A percentile compares a stretch with the other conserved stretches of the same genome.
phyloP scores from a whole-genome alignment of 2,888 invertebrate species.

The Iselma pallidipennis region DNA sequence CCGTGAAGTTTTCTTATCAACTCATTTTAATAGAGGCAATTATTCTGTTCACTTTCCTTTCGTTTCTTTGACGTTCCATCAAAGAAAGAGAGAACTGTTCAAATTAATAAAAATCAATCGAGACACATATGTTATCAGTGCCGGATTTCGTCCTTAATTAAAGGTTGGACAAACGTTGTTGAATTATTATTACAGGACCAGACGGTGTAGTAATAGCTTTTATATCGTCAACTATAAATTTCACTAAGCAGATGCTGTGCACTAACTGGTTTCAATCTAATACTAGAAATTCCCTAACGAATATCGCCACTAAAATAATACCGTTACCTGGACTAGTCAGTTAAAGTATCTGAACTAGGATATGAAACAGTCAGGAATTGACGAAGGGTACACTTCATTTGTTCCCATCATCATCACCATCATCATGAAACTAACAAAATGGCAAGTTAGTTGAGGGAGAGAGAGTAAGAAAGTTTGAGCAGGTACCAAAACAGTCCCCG shows the following conservation, averaged over 20 bases:
- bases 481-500: no score
- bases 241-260: constrained; percentile 8
- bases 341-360: neutral
- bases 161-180: neutral
- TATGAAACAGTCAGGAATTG: neutral
- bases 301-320: constrained; percentile 6
- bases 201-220: constrained; percentile 6
- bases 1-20: no score
- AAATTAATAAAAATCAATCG: neutral
- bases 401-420: no score
- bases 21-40: no score
- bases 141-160: neutral
- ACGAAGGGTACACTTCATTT: neutral
- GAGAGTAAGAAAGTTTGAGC: constrained; percentile 6
- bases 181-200: neutral
- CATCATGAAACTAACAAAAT: constrained; percentile 18
- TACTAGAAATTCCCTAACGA: neutral
- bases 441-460: constrained; percentile 8
- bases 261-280: neutral
- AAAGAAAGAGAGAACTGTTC: no score
- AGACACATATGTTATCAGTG: neutral
- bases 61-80: neutral
- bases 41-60: no score
- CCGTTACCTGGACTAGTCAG: constrained; percentile 2
- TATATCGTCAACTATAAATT: constrained; percentile 11